Conservation (phyloP, 1,140 invertebrate species). For the Phymorhynchus buccinoides region DNA sequence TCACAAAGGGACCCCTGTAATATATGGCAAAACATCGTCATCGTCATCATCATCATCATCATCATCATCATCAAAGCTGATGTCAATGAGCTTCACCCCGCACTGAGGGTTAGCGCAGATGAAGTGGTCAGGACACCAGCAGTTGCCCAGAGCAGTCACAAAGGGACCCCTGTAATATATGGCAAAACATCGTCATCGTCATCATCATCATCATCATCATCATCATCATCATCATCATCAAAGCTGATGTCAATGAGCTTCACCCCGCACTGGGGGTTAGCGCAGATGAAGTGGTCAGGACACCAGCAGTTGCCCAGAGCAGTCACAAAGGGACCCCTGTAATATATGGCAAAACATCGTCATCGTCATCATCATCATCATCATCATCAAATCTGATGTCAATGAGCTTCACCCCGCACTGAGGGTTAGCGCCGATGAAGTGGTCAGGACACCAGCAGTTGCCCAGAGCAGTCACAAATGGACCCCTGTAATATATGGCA, state of each 20-base stretch:
- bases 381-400: slow-evolving; percentile 98
- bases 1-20: slow-evolving; percentile 91
- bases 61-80: too few species aligned
- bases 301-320: slow-evolving; percentile 99
- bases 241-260: slow-evolving; percentile 75
- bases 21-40: too few species aligned
- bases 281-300: slow-evolving; percentile 97
- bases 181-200: too few species aligned
- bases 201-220: too few species aligned
- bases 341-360: too few species aligned
- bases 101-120: slow-evolving; percentile 93
- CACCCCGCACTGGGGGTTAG: slow-evolving; percentile 89
- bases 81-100: slow-evolving; percentile 89
- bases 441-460: slow-evolving; percentile 99
- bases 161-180: slow-evolving; percentile 88
- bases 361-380: too few species aligned
- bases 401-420: slow-evolving; percentile 89
- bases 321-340: slow-evolving; percentile 93
- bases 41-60: too few species aligned
- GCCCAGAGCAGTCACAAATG: slow-evolving; percentile 96
- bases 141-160: slow-evolving; percentile 95
- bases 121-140: slow-evolving; percentile 99
- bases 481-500: slow-evolving; percentile 84
- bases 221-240: too few species aligned
- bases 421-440: slow-evolving; percentile 93